phyloP scores from a whole-genome alignment of 2,113 vertebrate species.

The Notarius lentiginosus region DNA sequence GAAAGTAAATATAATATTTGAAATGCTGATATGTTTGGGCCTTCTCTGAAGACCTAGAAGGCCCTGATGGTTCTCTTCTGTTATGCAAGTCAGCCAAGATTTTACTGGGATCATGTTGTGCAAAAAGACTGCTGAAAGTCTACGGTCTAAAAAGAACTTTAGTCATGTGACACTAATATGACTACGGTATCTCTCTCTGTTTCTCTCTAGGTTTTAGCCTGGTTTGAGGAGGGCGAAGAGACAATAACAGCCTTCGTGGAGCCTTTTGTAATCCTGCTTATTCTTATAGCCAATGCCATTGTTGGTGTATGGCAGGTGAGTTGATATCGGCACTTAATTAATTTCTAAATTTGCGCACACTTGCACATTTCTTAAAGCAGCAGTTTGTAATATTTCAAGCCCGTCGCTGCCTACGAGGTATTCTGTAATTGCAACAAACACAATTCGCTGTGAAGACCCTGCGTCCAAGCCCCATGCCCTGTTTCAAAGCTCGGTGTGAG shows the following conservation, averaged over 20 bases:
- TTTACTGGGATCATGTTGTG: too few relatives aligned
- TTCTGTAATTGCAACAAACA: neutral
- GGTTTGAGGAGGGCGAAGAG: conserved; percentile 99
- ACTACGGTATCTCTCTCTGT: conserved; percentile 22
- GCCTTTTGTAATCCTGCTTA: conserved; percentile 98
- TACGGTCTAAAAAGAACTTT: neutral
- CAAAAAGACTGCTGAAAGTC: too few relatives aligned
- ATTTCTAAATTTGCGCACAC: neutral
- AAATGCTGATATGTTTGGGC: too few relatives aligned
- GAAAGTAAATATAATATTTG: too few relatives aligned
- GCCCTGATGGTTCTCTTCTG: too few relatives aligned
- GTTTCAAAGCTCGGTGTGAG: neutral
- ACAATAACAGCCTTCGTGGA: conserved; percentile 98
- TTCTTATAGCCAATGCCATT: conserved; percentile 97
- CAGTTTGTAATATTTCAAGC: neutral
- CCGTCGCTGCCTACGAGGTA: neutral
- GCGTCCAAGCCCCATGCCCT: neutral
- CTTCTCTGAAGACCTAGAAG: too few relatives aligned
- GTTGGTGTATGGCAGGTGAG: conserved; percentile 99
- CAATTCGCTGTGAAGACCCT: neutral
- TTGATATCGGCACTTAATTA: neutral
- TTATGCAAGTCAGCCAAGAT: too few relatives aligned
- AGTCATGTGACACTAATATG: neutral
- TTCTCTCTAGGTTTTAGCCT: conserved; percentile 90
- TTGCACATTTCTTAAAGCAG: neutral